phyloP scores from a whole-genome alignment of 2,888 invertebrate species.

The Cremastobaeus sp. region DNA sequence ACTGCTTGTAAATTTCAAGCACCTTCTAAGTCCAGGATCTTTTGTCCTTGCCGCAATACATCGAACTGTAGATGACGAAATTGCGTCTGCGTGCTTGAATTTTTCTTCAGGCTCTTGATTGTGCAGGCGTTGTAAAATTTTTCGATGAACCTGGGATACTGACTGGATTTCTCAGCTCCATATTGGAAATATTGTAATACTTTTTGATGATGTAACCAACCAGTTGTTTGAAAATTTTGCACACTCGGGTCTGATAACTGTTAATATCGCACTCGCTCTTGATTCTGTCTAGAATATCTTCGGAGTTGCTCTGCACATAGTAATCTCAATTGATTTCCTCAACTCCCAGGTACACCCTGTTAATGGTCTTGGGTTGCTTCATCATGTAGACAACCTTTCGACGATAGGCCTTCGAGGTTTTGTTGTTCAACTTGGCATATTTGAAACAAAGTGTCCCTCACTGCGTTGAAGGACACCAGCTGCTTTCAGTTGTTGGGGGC shows the following conservation, averaged over 20 bases:
- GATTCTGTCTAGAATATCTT: conserved; percentile 74
- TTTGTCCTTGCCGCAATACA: conserved; percentile 82
- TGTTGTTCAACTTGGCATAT: conserved; percentile 80
- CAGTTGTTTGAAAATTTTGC: conserved; percentile 70
- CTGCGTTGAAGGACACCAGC: conserved; percentile 77
- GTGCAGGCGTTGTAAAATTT: conserved; percentile 73
- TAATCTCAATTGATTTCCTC: conserved; percentile 82
- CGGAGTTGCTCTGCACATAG: conserved; percentile 78
- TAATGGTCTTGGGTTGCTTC: conserved; percentile 81
- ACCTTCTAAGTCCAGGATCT: conserved; percentile 83
- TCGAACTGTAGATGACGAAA: conserved; percentile 83
- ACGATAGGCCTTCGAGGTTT: conserved; percentile 85
- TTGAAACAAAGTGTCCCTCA: conserved; percentile 82
- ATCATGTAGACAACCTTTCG: conserved; percentile 83
- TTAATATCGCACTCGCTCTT: conserved; percentile 67
- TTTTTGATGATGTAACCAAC: conserved; percentile 73
- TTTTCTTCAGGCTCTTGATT: conserved; percentile 72
- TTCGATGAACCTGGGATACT: conserved; percentile 69
- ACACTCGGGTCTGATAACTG: conserved; percentile 67
- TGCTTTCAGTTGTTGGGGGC: conserved; percentile 76
- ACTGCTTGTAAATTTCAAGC: conserved; percentile 85
- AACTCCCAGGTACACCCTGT: conserved; percentile 82
- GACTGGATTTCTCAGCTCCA: conserved; percentile 67
- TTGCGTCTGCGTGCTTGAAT: conserved; percentile 72
- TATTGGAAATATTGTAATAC: conserved; percentile 73